Conservation (phyloP, 2,888 invertebrate species). For the Scaptomyza flava region DNA sequence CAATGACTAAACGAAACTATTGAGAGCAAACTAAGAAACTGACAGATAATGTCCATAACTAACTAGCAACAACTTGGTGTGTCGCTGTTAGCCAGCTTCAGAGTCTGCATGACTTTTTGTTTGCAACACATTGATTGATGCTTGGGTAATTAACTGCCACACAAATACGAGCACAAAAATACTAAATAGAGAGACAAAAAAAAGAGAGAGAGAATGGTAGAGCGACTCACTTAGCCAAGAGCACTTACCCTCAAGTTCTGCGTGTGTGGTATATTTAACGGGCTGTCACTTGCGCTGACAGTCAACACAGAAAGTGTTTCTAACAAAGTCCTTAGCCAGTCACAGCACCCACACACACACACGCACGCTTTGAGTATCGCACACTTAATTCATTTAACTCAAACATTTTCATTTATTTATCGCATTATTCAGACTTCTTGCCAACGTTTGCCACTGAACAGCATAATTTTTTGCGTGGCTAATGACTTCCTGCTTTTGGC, state of each 20-base stretch:
- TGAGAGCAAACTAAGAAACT: slow-evolving; percentile 13
- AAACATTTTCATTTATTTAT: slow-evolving; percentile 81
- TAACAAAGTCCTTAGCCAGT: slow-evolving; percentile 59
- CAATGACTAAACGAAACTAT: slow-evolving; percentile 29
- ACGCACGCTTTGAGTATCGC: slow-evolving; percentile 51
- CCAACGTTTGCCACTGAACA: slow-evolving; percentile 32
- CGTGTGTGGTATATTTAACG: slow-evolving; percentile 51
- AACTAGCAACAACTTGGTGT: background rate
- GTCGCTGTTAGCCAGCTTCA: slow-evolving; percentile 6
- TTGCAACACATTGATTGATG: slow-evolving; percentile 75
- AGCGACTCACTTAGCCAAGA: slow-evolving; percentile 34
- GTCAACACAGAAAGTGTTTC: slow-evolving; percentile 75
- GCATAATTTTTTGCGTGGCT: slow-evolving; percentile 42
- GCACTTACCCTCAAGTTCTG: slow-evolving; percentile 40
- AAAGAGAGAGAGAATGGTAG: background rate
- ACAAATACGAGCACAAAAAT: slow-evolving; percentile 38
- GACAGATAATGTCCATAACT: slow-evolving; percentile 16
- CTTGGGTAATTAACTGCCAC: slow-evolving; percentile 69
- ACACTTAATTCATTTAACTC: slow-evolving; percentile 80
- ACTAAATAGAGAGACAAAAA: no score
- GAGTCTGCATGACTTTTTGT: slow-evolving; percentile 47
- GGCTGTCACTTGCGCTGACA: slow-evolving; percentile 68
- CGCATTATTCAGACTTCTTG: slow-evolving; percentile 64
- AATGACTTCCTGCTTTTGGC: slow-evolving; percentile 77
- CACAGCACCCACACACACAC: slow-evolving; percentile 13